A percentile compares a stretch with the other conserved stretches of the same genome.
phyloP scores from a whole-genome alignment of 2,888 invertebrate genomes.

The Caenorhabditis japonica region DNA sequence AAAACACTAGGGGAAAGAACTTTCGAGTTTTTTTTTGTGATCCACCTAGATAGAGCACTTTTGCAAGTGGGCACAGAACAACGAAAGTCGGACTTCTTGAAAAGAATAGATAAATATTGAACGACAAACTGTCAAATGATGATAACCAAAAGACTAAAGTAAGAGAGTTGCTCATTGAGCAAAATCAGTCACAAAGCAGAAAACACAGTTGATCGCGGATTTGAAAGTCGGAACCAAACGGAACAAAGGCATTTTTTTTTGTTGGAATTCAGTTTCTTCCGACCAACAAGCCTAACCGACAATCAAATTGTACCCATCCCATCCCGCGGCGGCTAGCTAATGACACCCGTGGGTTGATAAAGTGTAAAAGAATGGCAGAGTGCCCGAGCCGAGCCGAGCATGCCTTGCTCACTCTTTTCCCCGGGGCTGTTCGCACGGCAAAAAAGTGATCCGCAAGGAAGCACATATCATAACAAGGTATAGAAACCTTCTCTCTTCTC shows the following conservation, averaged over 20 bases:
- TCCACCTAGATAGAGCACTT: conserved; percentile 12
- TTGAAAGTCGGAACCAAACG: no score
- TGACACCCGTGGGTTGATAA: conserved; percentile 51
- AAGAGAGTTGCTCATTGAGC: conserved; percentile 28
- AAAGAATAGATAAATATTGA: conserved; percentile 49
- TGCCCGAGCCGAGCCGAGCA: conserved; percentile 35
- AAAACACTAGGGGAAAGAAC: no score
- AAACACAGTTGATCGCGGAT: conserved; percentile 4
- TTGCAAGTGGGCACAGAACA: conserved; percentile 37
- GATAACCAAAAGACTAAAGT: neutral
- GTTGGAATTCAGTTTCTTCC: neutral
- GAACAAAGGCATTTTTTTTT: no score
- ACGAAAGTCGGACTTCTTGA: conserved; percentile 24
- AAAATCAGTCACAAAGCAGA: conserved; percentile 28
- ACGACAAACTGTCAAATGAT: conserved; percentile 37
- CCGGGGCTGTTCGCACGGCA: conserved; percentile 36
- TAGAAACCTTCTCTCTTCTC: conserved; percentile 24
- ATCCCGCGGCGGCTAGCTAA: conserved; percentile 35
- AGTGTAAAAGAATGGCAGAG: conserved; percentile 53
- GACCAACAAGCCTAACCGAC: conserved; percentile 26
- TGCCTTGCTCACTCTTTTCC: conserved; percentile 21
- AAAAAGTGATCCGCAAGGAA: conserved; percentile 51
- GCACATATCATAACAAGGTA: conserved; percentile 48
- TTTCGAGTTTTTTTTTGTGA: no score
- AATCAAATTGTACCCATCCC: conserved; percentile 38